Base-by-base conservation (phyloP, 2,113 vertebrate genomes). In the Apaloderma vittatum region DNA sequence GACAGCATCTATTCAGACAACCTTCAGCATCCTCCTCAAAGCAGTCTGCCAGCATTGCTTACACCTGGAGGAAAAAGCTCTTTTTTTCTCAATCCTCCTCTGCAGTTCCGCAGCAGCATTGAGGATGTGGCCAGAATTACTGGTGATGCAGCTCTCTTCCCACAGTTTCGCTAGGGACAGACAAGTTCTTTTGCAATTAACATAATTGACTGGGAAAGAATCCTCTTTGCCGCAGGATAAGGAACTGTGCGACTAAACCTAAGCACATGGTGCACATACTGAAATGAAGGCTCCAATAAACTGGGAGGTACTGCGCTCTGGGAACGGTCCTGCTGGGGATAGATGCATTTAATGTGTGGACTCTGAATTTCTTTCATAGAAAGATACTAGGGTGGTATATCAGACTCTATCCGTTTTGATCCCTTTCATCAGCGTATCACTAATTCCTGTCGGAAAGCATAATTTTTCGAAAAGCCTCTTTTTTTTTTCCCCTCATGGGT, bases 201-300 rank as follows among this genome's bases (percentile, higher is more conserved):
- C 83, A 37, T 94, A 91, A 97, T 52, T 84, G 94, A 52, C 93
- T 95, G 93, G 83, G 95, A 95, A 96, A 95, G 91, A 94, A 95
- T 94, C 91, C 91, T 57, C 43, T 34, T 91, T 72, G 94, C 91
- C 83, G 91, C 0, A 1, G 96, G 93, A 7, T 71, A 30, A 84
- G 94, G 96, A 97, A 86, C 91, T 95, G 86, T 59, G 93, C 68
- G 79, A 89, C 95, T 94, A 94, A 77, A 48, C 48, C 65, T 81
- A 24, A 76, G 26, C 80, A 74, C 91, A 27, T 45, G 83, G 84
- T 66, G 46, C 30, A 15, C 36, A 55, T 15, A 51, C 84, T 0
- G 29, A 22, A 58, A 40, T 23, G 79, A 36, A 52, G 75, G 78
- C 78, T 58, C 19, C 2, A 49, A 45, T 6, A 5, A 49, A 68